Base-by-base conservation (phyloP, 2,797 vertebrate species). In the Anolis apletophallus region DNA sequence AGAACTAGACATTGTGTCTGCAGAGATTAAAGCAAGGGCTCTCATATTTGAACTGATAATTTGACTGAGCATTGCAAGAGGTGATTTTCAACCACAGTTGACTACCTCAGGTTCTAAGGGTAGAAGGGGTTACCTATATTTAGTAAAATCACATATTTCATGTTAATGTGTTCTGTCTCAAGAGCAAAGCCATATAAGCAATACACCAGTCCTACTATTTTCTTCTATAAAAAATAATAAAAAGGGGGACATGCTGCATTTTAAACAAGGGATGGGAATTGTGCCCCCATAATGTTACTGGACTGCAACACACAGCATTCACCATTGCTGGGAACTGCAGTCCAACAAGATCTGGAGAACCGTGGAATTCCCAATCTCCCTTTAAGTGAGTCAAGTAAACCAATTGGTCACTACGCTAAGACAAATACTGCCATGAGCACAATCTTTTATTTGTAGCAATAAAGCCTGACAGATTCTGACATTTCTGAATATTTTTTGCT, bases 1-100 rank as follows among this genome's bases (percentile, higher is more conserved):
- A 85, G 84, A 85, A 73, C 77, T 78, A 85, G 77, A 73, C 77
- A 80, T 36, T 85, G 77, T 80, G 84, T 85, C 84, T 85, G 71
- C 55, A 50, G 40, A 85, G 68, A 80, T 80, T 34, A 80, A 80
- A 80, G 8, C 12, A 50, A 34, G 26, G 69, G 23, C 61, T 50
- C 3, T 40, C 21, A 34, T 46, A 80, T 21, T 80, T 55, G 73
- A 3, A 40, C 50, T 85, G 69, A 46, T 17, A 21, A 83, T 74
- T 71, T 17, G 40, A 83, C 26, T 73, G 74, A 14, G 36, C 40
- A 83, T 46, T 72, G 55, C 29, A 80, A 80, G 14, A 69, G 29
- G 68, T 80, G 40, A 80, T 40, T 85, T 85, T 73, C 36, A 74
- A 46, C 36, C 26, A 29, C 36, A 77, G 50, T 77, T 9, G 50